These are phyloP conservation scores for Crocuta crocuta DNA, from an alignment of 2,113 vertebrate genomes.

Conservation along the genomic window DNA sequence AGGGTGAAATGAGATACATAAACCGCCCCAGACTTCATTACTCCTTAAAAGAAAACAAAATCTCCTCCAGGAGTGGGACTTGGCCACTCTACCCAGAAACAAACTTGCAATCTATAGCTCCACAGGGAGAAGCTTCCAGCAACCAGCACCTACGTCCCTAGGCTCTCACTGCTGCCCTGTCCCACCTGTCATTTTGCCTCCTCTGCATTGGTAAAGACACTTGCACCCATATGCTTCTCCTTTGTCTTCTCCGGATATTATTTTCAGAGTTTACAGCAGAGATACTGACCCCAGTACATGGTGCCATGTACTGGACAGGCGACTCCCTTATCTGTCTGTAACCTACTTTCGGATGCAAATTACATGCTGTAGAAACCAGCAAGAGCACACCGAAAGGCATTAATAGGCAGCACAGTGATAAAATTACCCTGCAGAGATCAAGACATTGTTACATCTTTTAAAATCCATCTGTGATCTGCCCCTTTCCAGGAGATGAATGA, in stretches of 20 bases:
- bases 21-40: not conserved
- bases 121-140: not conserved
- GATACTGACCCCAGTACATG: not conserved
- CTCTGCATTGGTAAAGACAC: not conserved
- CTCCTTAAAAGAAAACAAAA: not conserved
- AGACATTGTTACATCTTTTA: not conserved
- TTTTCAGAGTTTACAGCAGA: not conserved
- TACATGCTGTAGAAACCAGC: not conserved
- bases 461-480: not conserved
- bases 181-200: not conserved
- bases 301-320: not conserved
- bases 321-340: not conserved
- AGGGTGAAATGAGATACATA: not conserved
- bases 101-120: not conserved
- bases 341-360: slow-evolving; percentile 11
- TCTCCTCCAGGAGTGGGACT: not conserved
- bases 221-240: not conserved
- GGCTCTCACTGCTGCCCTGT: not conserved
- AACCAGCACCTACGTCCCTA: not conserved
- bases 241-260: not conserved
- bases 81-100: not conserved
- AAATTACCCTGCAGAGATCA: not conserved
- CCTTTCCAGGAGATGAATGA: not conserved
- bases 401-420: not conserved
- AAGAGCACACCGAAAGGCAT: not conserved